Evolutionary conservation across 2,797 vertebrate genomes (phyloP).

Genomic region (Coregonus sp.): DNA sequence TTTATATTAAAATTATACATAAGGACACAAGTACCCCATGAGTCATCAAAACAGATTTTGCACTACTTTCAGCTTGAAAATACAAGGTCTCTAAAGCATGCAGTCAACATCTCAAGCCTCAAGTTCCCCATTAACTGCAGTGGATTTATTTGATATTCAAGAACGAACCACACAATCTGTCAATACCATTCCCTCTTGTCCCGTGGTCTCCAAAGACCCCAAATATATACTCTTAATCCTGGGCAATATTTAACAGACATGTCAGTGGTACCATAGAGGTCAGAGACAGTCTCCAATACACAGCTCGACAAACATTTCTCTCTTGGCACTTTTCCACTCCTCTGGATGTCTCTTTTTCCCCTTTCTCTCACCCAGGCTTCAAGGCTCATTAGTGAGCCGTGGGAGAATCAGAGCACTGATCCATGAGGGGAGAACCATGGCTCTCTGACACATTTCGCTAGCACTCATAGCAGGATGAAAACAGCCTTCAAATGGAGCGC

Average conservation of each 20-base stretch:
- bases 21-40: too few species aligned
- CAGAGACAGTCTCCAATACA: neutral
- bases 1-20: too few species aligned
- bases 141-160: neutral
- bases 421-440: neutral
- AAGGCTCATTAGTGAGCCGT: neutral
- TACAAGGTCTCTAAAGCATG: neutral
- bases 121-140: neutral
- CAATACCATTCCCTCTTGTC: neutral
- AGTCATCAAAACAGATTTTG: too few species aligned
- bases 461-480: neutral
- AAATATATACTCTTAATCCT: neutral
- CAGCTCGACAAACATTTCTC: neutral
- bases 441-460: neutral
- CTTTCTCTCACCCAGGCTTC: neutral
- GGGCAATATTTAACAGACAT: neutral
- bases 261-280: neutral
- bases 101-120: neutral
- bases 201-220: neutral
- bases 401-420: neutral
- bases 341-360: neutral
- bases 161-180: neutral
- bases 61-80: neutral
- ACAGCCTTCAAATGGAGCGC: neutral
- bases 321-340: neutral